Percentiles rank a stretch among this genome's conserved stretches.
Conservation (phyloP, 37 sponge, comb jelly and placozoan species). For the Lycopodina hypogea region DNA sequence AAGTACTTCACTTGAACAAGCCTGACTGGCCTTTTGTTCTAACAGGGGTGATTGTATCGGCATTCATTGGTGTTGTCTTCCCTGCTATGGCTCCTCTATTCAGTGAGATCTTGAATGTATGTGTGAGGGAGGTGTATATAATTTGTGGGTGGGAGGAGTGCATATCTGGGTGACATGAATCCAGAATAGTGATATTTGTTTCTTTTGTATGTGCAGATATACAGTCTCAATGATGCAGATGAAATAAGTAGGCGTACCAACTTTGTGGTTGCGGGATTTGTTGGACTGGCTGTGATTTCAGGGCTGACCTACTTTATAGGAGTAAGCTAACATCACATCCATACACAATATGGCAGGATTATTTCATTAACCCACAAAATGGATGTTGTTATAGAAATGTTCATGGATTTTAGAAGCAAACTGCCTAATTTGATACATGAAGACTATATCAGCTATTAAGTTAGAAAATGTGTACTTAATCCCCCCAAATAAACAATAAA, state of each 20-base stretch:
- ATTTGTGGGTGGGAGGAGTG: too few species aligned
- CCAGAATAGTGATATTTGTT: background rate
- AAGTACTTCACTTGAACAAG: constrained; percentile 61
- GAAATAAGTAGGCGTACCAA: constrained; percentile 3
- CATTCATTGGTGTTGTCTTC: constrained; percentile 52
- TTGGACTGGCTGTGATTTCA: constrained; percentile 47
- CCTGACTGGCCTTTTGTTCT: constrained; percentile 80
- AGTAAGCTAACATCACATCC: constrained; percentile 42
- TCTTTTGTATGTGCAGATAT: constrained; percentile 24
- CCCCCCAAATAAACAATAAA: too few species aligned
- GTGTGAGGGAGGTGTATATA: background rate
- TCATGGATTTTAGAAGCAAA: too few species aligned
- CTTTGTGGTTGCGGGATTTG: constrained; percentile 10
- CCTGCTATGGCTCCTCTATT: constrained; percentile 73
- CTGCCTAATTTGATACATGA: too few species aligned
- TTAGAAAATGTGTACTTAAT: too few species aligned
- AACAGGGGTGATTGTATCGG: constrained; percentile 51
- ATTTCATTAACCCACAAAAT: too few species aligned
- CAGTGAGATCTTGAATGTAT: constrained; percentile 54
- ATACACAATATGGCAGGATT: too few species aligned
- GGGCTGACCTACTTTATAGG: constrained; percentile 18
- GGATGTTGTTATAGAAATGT: too few species aligned
- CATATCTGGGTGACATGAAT: background rate
- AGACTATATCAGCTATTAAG: too few species aligned
- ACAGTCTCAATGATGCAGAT: constrained; percentile 30